Evolutionary conservation across 2,113 vertebrate genomes (phyloP).

Genomic region (Cebus imitator): DNA sequence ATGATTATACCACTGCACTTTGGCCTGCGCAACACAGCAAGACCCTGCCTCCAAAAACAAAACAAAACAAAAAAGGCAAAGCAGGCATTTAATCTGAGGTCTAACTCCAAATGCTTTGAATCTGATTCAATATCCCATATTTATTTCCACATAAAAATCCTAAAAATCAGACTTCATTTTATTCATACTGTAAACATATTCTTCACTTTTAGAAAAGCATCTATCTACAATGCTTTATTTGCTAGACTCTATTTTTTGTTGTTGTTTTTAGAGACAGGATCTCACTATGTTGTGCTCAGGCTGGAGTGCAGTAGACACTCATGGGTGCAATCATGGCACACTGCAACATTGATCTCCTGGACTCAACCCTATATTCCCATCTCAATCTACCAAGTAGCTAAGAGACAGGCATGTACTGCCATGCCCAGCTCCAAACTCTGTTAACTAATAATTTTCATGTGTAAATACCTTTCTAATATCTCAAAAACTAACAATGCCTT

Average conservation of each 20-base stretch:
- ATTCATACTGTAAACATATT: constrained; percentile 11
- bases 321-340: neutral
- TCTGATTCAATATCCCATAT: neutral
- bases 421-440: neutral
- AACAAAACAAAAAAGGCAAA: too few species aligned
- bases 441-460: neutral
- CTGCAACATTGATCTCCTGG: neutral
- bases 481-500: neutral
- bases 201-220: constrained; percentile 37
- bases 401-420: neutral
- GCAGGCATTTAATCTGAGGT: neutral
- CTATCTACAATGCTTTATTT: neutral
- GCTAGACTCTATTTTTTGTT: neutral
- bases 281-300: neutral
- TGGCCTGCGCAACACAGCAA: too few species aligned
- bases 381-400: neutral
- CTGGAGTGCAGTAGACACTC: neutral
- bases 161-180: neutral
- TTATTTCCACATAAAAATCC: constrained; percentile 31
- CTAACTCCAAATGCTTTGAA: neutral
- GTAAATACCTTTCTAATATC: constrained; percentile 8
- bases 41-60: too few species aligned
- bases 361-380: neutral
- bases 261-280: neutral
- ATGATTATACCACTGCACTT: too few species aligned